Evolutionary conservation across 2,113 vertebrate species (phyloP), one percentile per base, ranked within the genome.

Genomic region (Willisornis vidua): DNA sequence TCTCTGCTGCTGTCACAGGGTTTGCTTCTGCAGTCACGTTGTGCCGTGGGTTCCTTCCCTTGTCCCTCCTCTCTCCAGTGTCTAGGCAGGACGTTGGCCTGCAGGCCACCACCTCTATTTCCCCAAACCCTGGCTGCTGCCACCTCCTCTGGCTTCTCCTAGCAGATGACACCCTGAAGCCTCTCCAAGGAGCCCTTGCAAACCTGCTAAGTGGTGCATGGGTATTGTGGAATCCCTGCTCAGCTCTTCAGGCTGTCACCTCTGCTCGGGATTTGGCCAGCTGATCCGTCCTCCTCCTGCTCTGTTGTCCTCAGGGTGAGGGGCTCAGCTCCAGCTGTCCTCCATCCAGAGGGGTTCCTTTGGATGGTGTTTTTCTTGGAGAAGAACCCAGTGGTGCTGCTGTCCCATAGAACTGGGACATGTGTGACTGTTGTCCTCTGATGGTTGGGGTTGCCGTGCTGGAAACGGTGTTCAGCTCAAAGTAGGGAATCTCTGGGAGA

Each of bases 141-240:
- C 29, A 48, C 20, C 45, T 70, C 20, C 37, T 65, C 19, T 66
- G 45, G 29, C 33, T 57, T 58, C 8, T 83, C 25, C 75, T 29
- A 33, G 52, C 48, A 31, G 19, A 45, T 39, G 35, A n/a, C 23
- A 24, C 14, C 24, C 35, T 25, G 46, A 43, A 79, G 49, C 54
- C 31, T 24, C 45, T 77, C 25, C 33, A 25, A 65, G 68, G 54
- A 83, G 19, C 31, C 78, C 29, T n/a, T 41, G 10, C 54, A 61
- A 39, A 72, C 39, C 54, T 52, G 19, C 29, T 23, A 58, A 66
- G 31, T n/a, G 8, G 37, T 5, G 12, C 4, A 3, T 17, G 37
- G 65, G 9, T 84, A 15, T 43, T 46, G 26, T 0, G 0, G 29
- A 75, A 22, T 46, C 51, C 15, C 18, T 26, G 28, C 46, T 49